Evolutionary conservation across 2,797 vertebrate genomes (phyloP).

Genomic region (Pipistrellus kuhlii): DNA sequence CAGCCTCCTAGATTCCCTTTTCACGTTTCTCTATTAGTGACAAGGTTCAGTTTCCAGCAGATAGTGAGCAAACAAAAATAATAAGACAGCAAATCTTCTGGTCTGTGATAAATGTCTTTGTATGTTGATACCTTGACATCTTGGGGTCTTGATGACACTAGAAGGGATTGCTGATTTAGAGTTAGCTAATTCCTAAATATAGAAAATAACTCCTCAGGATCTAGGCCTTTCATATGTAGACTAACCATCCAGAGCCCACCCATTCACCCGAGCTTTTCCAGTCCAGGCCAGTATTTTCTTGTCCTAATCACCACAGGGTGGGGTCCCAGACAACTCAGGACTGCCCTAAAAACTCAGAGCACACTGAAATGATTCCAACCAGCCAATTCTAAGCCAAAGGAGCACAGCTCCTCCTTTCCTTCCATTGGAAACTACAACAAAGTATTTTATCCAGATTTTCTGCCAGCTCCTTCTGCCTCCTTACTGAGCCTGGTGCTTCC

Average conservation of each 20-base stretch:
- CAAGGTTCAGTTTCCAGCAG: not conserved
- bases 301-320: no score
- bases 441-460: not conserved
- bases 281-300: no score
- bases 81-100: not conserved
- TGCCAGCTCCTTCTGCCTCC: not conserved
- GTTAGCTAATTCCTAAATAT: not conserved
- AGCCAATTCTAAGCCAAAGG: not conserved
- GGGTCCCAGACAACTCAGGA: not conserved
- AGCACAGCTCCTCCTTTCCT: not conserved
- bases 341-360: fast-evolving
- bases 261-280: not conserved
- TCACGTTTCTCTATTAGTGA: no score
- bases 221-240: not conserved
- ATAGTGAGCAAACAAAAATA: not conserved
- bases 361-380: not conserved
- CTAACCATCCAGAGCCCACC: not conserved
- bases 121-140: not conserved
- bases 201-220: not conserved
- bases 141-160: not conserved
- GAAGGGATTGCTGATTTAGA: not conserved
- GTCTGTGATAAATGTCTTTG: not conserved
- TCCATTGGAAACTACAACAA: not conserved
- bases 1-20: no score
- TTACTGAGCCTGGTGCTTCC: not conserved